These are phyloP conservation scores for Paralvinella palmiformis DNA, from an alignment of 1,140 invertebrate genomes.

Conservation along the genomic window DNA sequence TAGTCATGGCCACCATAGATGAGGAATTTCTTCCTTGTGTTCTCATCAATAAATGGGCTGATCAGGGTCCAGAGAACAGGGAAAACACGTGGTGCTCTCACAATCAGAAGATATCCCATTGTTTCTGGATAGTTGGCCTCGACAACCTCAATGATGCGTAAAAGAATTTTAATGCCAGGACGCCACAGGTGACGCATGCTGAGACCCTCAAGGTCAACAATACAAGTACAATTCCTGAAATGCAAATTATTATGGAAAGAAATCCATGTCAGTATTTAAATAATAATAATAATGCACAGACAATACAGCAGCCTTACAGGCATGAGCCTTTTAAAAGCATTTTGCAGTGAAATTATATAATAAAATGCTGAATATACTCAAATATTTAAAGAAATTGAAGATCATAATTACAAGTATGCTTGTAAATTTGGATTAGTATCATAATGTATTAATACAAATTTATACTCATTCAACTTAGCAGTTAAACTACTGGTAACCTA, in stretches of 20 bases:
- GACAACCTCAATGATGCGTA: constrained; percentile 91
- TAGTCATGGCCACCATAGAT: constrained; percentile 87
- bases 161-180: constrained; percentile 79
- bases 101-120: constrained; percentile 78
- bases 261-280: neutral
- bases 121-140: constrained; percentile 96
- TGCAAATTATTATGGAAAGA: neutral
- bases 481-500: no score
- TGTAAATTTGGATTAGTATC: no score
- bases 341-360: neutral
- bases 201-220: constrained; percentile 87
- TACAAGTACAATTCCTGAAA: constrained; percentile 72
- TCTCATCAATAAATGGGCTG: constrained; percentile 95
- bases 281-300: neutral
- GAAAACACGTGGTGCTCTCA: constrained; percentile 84
- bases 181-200: constrained; percentile 95
- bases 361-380: no score
- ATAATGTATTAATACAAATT: no score
- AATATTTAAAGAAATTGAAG: no score
- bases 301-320: no score
- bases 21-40: constrained; percentile 88
- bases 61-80: constrained; percentile 96
- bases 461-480: no score
- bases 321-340: neutral
- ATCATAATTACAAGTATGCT: no score